Evolutionary conservation across 2,797 vertebrate genomes (phyloP).

Genomic region (Tarsius wallacei): DNA sequence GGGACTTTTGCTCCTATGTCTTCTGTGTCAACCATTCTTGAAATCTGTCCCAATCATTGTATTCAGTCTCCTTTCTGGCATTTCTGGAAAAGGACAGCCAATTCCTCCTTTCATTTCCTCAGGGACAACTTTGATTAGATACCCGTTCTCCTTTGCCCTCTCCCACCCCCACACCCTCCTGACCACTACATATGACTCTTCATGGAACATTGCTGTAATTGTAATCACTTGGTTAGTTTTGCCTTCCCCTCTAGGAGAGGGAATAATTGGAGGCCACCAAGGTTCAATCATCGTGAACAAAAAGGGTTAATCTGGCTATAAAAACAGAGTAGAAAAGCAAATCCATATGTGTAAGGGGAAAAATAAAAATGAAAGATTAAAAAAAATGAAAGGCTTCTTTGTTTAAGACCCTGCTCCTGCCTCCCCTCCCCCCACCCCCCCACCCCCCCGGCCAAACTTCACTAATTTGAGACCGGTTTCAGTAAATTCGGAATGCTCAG

Average conservation of each 20-base stretch:
- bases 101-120: not conserved
- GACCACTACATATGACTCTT: not conserved
- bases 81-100: not conserved
- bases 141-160: too few species aligned
- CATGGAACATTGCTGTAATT: not conserved
- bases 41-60: not conserved
- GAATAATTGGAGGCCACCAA: not conserved
- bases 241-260: not conserved
- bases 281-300: not conserved
- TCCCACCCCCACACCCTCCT: not conserved
- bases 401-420: not conserved
- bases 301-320: constrained; percentile 21
- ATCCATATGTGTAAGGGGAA: constrained; percentile 47
- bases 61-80: not conserved
- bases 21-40: not conserved
- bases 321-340: constrained; percentile 42
- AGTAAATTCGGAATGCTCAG: not conserved
- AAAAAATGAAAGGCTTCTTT: constrained; percentile 55
- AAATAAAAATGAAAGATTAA: not conserved
- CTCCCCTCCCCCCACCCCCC: not conserved
- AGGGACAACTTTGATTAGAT: not conserved
- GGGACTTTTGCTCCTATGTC: not conserved
- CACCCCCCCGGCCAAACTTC: not conserved
- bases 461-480: not conserved
- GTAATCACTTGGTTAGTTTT: not conserved